These are phyloP conservation scores for Pseudomyrmex gracilis DNA, from an alignment of 1,140 invertebrate genomes.

Conservation along the genomic window DNA sequence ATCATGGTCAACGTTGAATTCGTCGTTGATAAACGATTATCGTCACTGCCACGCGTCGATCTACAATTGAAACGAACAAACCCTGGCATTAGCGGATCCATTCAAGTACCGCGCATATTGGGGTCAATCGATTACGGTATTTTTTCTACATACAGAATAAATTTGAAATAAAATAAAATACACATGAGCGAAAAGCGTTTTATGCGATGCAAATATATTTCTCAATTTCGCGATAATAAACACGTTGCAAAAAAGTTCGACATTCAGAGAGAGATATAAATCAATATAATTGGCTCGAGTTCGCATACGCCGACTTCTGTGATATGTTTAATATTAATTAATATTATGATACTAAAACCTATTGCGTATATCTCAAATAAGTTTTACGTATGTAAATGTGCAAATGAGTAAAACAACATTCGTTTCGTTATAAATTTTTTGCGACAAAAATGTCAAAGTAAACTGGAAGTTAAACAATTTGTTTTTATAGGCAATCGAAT, in stretches of 20 bases:
- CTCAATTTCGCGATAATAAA: background rate
- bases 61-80: slow-evolving; percentile 62
- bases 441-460: slow-evolving; percentile 24
- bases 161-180: slow-evolving; percentile 25
- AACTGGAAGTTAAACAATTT: slow-evolving; percentile 17
- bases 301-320: background rate
- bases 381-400: slow-evolving; percentile 14
- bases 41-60: slow-evolving; percentile 62
- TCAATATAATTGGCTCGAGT: slow-evolving; percentile 15
- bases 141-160: slow-evolving; percentile 15
- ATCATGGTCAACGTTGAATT: slow-evolving; percentile 63
- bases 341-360: slow-evolving; percentile 12
- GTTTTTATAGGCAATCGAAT: slow-evolving; percentile 33
- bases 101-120: slow-evolving; percentile 48
- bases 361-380: slow-evolving; percentile 34
- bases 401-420: slow-evolving; percentile 32
- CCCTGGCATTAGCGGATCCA: slow-evolving; percentile 64
- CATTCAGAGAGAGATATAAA: background rate
- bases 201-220: slow-evolving; percentile 32
- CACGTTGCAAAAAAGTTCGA: slow-evolving; percentile 9
- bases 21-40: slow-evolving; percentile 72
- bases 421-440: background rate
- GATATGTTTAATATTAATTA: background rate
- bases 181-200: background rate
- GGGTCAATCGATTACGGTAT: slow-evolving; percentile 13